Percentiles rank a stretch among this genome's conserved stretches.
These are phyloP conservation scores for Andrena trimmerana DNA, from an alignment of 2,888 invertebrate species.

Conservation along the genomic window DNA sequence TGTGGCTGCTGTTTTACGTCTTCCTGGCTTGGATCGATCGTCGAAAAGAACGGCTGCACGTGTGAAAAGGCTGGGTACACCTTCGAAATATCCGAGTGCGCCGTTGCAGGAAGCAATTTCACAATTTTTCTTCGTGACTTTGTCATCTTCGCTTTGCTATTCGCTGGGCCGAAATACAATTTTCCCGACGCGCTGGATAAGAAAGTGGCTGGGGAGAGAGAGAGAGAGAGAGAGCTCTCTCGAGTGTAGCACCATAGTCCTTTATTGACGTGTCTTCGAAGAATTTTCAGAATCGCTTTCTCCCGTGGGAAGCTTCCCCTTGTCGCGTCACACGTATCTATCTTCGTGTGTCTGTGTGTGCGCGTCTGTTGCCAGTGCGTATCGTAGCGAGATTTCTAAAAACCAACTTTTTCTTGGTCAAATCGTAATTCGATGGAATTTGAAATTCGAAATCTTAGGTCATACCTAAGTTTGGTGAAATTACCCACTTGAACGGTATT, in stretches of 20 bases:
- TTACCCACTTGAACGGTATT: background rate
- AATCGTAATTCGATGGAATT: background rate
- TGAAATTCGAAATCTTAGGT: background rate
- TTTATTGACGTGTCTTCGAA: constrained; percentile 72
- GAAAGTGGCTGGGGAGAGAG: constrained; percentile 46
- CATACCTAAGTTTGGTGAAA: background rate
- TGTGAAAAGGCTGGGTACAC: constrained; percentile 36
- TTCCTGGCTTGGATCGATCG: constrained; percentile 36
- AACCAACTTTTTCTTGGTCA: background rate
- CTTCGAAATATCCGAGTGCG: constrained; percentile 53
- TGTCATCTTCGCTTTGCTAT: constrained; percentile 85
- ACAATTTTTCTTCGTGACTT: constrained; percentile 84
- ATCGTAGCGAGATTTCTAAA: background rate
- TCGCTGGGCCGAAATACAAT: constrained; percentile 83
- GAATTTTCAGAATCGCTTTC: constrained; percentile 71
- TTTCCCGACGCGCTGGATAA: constrained; percentile 68
- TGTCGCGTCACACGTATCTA: constrained; percentile 45
- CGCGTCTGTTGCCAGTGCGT: background rate
- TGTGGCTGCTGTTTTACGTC: background rate
- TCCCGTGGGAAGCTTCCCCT: constrained; percentile 66
- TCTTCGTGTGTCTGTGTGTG: constrained; percentile 6
- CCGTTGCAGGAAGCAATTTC: constrained; percentile 82
- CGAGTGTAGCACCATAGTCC: constrained; percentile 56
- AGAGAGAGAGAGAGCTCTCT: constrained; percentile 23
- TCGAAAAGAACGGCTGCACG: constrained; percentile 7